Evolutionary conservation across 2,113 vertebrate species (phyloP), one percentile per base, ranked within the genome.

Genomic region (Lanius ludovicianus): DNA sequence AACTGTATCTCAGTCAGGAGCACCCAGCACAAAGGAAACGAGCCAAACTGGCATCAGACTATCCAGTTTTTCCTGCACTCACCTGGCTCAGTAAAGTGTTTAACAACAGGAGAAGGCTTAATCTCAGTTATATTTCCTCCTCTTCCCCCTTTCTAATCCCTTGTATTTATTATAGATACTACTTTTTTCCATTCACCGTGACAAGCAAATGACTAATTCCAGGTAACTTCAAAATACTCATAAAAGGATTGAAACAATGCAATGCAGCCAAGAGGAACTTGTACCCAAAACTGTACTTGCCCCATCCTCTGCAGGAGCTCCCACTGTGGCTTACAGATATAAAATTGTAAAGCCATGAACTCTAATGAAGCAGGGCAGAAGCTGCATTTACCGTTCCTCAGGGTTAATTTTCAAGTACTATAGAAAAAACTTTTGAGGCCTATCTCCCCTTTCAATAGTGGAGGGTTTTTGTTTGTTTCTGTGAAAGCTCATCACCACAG

Each of bases 401-500:
- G 63, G 1, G 31, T 30, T 80, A 14, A 28, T 39, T 90, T 83
- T 28, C 6, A 92, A 84, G 63, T 21, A 28, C 22, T 30, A 52
- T 0, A 57, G 33, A 44, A 71, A 63, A 16, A 42, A 2, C 3
- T 46, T 62, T 62, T 1, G 1, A 68, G 28, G 49, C 11, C n/a
- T 69, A 33, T 35, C 53, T 37, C 59, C 50, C 22, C 50, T 79
- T 16, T 67, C 6, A 55, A 17, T 2, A 68, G 50, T 37, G 77
- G 13, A 52, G 13, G 6, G 2, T 2, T 74, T 65, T 53, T 56
- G 6, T 55, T 74, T 55, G 22, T 75, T 74, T 78, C 69, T 77
- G 13, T 57, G 68, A 42, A 64, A 65, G 33, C 46, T 76, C 46
- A 13, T 25, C 28, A 56, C 25, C 7, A 44, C 17, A 44, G 22